Evolutionary conservation across 2,888 invertebrate genomes (phyloP).

Genomic region (Lissocephala sabroskyi): DNA sequence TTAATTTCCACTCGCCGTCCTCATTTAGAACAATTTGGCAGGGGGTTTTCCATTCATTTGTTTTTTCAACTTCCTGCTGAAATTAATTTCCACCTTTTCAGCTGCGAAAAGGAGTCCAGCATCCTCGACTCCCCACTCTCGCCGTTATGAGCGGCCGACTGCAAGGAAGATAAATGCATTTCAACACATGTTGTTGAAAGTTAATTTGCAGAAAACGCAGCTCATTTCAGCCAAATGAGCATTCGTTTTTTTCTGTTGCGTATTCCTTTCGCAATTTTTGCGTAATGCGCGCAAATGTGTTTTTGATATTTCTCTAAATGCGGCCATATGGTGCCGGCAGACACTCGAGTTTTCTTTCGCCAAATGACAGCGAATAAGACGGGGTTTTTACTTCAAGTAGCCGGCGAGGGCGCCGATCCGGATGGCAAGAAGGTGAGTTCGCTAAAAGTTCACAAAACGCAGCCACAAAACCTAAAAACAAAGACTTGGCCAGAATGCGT

Average conservation of each 20-base stretch:
- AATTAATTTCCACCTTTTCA: slow-evolving; percentile 61
- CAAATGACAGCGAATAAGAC: slow-evolving; percentile 22
- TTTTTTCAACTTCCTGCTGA: slow-evolving; percentile 2
- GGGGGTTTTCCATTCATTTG: slow-evolving; percentile 24
- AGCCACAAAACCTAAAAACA: background rate
- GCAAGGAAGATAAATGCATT: slow-evolving; percentile 64
- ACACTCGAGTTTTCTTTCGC: slow-evolving; percentile 17
- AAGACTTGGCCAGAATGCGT: background rate
- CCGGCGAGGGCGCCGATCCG: no score
- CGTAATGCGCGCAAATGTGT: slow-evolving; percentile 47
- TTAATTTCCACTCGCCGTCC: slow-evolving; percentile 50
- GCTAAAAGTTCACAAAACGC: background rate
- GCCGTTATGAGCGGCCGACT: slow-evolving; percentile 42
- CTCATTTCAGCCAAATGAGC: slow-evolving; percentile 58
- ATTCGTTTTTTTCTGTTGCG: slow-evolving; percentile 14
- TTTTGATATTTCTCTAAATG: slow-evolving; percentile 38
- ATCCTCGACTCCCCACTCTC: slow-evolving; percentile 7
- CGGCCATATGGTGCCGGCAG: no score
- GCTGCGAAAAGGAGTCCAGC: slow-evolving; percentile 29
- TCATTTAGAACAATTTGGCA: slow-evolving; percentile 63
- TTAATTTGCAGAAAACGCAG: slow-evolving; percentile 60
- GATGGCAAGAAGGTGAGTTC: no score
- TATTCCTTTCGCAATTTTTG: slow-evolving; percentile 5
- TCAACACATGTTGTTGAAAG: slow-evolving; percentile 65
- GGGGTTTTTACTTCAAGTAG: no score